Evolutionary conservation across 2,888 invertebrate genomes (phyloP), one percentile per base, ranked within the genome.

Genomic region (Mechanitis mazaeus): DNA sequence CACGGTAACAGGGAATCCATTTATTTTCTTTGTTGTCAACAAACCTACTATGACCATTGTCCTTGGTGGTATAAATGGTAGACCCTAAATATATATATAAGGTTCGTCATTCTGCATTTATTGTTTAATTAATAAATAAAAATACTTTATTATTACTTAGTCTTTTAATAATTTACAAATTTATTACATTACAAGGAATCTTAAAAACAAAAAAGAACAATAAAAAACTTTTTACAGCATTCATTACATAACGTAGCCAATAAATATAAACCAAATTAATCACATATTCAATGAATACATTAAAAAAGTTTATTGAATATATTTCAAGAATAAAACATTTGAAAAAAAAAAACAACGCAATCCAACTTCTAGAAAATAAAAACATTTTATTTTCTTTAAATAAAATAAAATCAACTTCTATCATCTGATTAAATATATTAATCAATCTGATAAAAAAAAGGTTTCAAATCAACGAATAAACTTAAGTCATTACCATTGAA

Each of bases 1-100:
- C 0, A 89, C 93, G 4, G 92, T 93, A 65, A 92, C 93, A 0
- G 93, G 94, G 73, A 87, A 91, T 66, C 94, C 94, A 0, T 94
- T 94, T 72, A 85, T 91, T 2, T 94, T 93, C 79, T 91, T 94
- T 70, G 91, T 94, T 46, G 90, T 94, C 68, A 93, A 94, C 72
- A 94, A 93, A 75, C 73, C 86, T 3, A 92, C 93, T 0, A 89
- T 89, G 56, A 90, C 92, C 70, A 84, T 94, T 69, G 80, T 94
- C 54, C 94, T 94, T 72, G 91, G 92, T 69, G 94, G 94, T 70
- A 89, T 89, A 70, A 87, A 88, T 66, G 42, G 42, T 9, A 42
- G 42, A 42, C 9, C 9, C 7, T 42, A 42, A 11, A 9, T 42
- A 42, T 42, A 42, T 11, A 1, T 42, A 9, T 9, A 3, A 9